These are phyloP conservation scores for Darevskia nairensis DNA, from an alignment of 2,797 vertebrate species.

Conservation along the genomic window DNA sequence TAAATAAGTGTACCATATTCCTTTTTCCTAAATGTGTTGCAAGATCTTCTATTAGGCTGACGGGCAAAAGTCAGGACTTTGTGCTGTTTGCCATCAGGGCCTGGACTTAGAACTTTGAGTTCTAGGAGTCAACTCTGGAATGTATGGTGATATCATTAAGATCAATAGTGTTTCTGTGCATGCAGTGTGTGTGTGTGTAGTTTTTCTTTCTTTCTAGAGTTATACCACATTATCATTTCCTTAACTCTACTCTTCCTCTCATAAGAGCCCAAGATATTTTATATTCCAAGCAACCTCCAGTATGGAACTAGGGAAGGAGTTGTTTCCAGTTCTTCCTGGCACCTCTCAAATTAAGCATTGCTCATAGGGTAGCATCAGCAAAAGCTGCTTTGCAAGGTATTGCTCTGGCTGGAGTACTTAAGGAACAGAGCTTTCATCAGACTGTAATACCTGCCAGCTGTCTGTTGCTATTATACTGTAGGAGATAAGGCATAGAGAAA, in stretches of 20 bases:
- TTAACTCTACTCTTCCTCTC: neutral
- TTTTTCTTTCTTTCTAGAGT: neutral
- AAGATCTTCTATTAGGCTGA: neutral
- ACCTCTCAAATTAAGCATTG: neutral
- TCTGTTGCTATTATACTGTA: neutral
- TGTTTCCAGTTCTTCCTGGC: neutral
- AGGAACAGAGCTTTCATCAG: neutral
- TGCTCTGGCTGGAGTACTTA: neutral
- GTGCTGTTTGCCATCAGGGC: neutral
- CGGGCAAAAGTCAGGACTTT: neutral
- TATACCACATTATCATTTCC: no score
- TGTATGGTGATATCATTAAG: neutral
- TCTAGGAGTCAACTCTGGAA: neutral
- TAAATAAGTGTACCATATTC: neutral
- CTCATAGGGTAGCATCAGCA: neutral
- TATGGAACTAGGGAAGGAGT: neutral
- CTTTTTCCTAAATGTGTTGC: neutral
- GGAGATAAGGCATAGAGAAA: neutral
- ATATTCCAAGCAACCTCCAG: neutral
- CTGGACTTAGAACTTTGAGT: no score
- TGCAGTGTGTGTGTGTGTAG: neutral
- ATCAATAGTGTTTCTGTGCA: neutral
- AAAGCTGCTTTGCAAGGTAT: constrained; percentile 16
- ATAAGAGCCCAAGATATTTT: neutral
- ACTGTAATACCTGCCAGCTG: neutral